phyloP scores from a whole-genome alignment of 2,113 vertebrate species.

The Willisornis vidua region DNA sequence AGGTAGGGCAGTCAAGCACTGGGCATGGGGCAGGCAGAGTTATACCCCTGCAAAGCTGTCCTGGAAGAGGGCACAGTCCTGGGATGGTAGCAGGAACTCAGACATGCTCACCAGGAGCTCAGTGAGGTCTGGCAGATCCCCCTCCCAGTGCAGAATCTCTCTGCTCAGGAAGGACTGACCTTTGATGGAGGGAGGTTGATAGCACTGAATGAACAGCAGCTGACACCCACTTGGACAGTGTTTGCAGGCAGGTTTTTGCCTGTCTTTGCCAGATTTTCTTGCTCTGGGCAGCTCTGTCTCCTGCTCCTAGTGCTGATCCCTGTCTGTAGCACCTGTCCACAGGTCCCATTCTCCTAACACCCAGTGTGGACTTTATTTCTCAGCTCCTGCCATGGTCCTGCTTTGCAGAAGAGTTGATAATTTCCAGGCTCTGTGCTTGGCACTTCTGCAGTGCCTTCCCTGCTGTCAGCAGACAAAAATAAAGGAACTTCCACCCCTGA shows the following conservation, averaged over 20 bases:
- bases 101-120: not conserved
- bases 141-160: not conserved
- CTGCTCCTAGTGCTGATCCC: not conserved
- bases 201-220: not conserved
- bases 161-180: not conserved
- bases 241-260: not conserved
- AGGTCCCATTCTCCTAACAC: not conserved
- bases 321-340: too few species aligned
- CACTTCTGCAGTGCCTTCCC: not conserved
- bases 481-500: not conserved
- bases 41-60: not conserved
- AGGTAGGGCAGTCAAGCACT: not conserved
- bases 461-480: not conserved
- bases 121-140: not conserved
- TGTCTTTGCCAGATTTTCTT: not conserved
- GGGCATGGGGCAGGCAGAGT: not conserved
- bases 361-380: not conserved
- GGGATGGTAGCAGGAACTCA: not conserved
- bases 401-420: not conserved
- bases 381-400: not conserved
- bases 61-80: not conserved
- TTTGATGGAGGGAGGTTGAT: not conserved
- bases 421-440: not conserved
- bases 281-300: not conserved
- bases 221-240: not conserved